These are phyloP conservation scores for Sarcophaga variegata DNA, from an alignment of 2,888 invertebrate species.

Conservation along the genomic window DNA sequence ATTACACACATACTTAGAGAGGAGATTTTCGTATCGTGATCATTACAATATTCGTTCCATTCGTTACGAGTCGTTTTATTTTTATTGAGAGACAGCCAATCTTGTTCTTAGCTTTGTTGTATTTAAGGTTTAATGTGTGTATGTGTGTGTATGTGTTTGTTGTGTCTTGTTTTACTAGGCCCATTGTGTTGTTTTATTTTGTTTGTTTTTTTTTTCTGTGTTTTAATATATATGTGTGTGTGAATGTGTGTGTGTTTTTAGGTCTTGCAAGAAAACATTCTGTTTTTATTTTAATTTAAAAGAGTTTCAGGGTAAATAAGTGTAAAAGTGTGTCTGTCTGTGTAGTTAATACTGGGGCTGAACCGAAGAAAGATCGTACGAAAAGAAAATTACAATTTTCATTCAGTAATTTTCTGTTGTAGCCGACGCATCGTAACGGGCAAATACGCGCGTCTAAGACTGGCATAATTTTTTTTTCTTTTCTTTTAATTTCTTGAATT, in stretches of 20 bases:
- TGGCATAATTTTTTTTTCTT: not conserved
- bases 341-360: constrained; percentile 57
- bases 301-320: constrained; percentile 48
- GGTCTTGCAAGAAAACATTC: constrained; percentile 49
- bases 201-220: constrained; percentile 18
- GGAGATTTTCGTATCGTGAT: constrained; percentile 35
- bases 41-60: constrained; percentile 1
- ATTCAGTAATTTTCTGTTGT: constrained; percentile 79
- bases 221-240: constrained; percentile 7
- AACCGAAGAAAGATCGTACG: constrained; percentile 75
- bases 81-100: not conserved
- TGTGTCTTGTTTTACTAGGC: constrained; percentile 57
- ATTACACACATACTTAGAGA: constrained; percentile 41
- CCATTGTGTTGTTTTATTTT: constrained; percentile 31
- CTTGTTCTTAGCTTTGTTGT: not conserved
- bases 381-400: constrained; percentile 79
- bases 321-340: constrained; percentile 38
- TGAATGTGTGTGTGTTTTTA: constrained; percentile 29
- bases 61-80: not conserved
- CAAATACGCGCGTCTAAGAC: constrained; percentile 59
- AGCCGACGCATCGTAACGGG: constrained; percentile 74
- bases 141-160: constrained; percentile 55
- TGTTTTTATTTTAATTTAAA: constrained; percentile 44
- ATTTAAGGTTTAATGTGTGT: not conserved
- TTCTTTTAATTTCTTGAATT: not conserved